Evolutionary conservation across 2,113 vertebrate genomes (phyloP).

Genomic region (Bos indicus): DNA sequence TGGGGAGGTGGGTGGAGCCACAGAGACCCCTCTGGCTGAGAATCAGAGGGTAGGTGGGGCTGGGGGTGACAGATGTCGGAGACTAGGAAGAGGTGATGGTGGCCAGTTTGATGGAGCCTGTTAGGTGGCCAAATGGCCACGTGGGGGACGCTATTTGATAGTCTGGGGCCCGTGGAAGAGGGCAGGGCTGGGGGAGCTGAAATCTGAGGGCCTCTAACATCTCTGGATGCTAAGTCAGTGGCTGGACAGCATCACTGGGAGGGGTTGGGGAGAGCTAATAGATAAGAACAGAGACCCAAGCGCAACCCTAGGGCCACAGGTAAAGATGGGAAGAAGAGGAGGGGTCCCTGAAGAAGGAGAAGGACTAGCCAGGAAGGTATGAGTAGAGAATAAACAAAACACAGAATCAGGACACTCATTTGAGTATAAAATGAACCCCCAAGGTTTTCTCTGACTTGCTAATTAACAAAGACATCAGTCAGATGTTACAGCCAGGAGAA

Average conservation of each 20-base stretch:
- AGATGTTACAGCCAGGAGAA: neutral
- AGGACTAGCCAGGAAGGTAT: neutral
- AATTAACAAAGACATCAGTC: neutral
- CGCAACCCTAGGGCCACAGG: fast-evolving
- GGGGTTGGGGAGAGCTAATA: neutral
- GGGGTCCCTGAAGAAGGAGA: fast-evolving
- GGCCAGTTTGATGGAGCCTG: neutral
- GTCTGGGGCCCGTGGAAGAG: fast-evolving
- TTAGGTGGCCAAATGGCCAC: neutral
- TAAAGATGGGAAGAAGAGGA: too few species aligned
- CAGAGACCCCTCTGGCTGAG: neutral
- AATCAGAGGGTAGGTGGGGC: neutral
- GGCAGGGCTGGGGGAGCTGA: neutral
- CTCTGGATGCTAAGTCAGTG: too few species aligned
- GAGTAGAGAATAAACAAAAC: too few species aligned
- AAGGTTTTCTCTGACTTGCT: neutral
- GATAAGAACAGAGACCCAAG: neutral
- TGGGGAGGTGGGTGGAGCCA: neutral
- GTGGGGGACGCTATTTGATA: too few species aligned
- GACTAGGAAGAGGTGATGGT: neutral
- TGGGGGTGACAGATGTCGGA: fast-evolving
- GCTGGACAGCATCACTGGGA: neutral
- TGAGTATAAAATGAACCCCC: fast-evolving
- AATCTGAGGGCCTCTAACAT: neutral
- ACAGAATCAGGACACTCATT: fast-evolving